phyloP scores from a whole-genome alignment of 2,113 vertebrate species.

The Phodopus roborovskii region DNA sequence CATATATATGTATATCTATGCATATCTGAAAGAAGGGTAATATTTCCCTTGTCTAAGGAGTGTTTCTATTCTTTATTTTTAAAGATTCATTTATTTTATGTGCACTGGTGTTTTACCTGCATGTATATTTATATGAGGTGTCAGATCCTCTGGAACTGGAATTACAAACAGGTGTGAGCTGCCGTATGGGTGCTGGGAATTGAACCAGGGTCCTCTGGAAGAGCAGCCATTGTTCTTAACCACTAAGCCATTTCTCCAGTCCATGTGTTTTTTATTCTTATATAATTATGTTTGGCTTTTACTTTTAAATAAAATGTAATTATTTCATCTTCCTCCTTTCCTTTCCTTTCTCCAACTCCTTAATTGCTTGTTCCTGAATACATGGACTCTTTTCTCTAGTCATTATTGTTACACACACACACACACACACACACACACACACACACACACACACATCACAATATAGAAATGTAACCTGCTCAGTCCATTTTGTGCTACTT shows the following conservation, averaged over 20 bases:
- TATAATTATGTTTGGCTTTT: neutral
- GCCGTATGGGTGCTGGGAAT: no score
- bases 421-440: neutral
- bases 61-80: neutral
- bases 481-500: neutral
- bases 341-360: neutral
- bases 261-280: neutral
- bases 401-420: neutral
- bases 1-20: neutral
- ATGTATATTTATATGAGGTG: no score
- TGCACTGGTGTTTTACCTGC: no score
- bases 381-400: neutral
- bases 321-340: neutral
- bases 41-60: neutral
- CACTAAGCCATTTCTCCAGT: no score
- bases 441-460: neutral
- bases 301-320: neutral
- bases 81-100: no score
- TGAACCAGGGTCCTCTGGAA: no score
- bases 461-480: neutral
- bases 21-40: conserved; percentile 26
- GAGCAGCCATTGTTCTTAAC: no score
- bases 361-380: neutral
- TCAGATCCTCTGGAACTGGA: no score
- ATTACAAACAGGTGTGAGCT: no score